Base-by-base conservation (phyloP, 1,140 invertebrate species). In the Temnothorax longispinosus region DNA sequence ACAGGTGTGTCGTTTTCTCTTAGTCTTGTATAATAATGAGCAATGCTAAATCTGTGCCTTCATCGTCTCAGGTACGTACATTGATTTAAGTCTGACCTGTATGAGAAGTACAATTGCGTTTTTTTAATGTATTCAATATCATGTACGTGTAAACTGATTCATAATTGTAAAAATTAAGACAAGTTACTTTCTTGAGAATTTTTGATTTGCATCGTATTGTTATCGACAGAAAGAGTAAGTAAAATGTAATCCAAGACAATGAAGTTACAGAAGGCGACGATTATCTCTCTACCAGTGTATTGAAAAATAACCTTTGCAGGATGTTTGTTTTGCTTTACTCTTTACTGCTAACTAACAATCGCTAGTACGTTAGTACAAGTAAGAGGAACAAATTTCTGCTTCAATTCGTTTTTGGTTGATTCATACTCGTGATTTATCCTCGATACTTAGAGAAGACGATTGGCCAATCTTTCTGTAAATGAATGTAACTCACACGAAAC, bases 301-400 rank as follows among this genome's bases (percentile, higher is more conserved):
- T 93, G 82, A 93, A 93, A 93, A 93, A 93, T 93, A 93, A 93
- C 82, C 74, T 86, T 92, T 91, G 86, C 88, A 91, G 85, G 41
- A 85, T 84, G 75, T 90, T 77, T 89, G 85, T 76, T 88, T 82
- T 78, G 50, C 77, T 90, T 91, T 85, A 85, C n/a, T 89, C 77
- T 77, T 67, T 69, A 85, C 69, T 18, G 85, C 87, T 78, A 88
- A 81, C 65, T 87, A 90, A 87, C 72, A 84, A 84, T 84, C 54
- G 86, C 85, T 92, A 90, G 76, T 85, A 86, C 18, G 76, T 87
- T 89, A 88, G 86, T 67, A 88, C 58, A 88, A 89, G 67, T 88
- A 89, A 87, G 78, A 92, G 91, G 85, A 92, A 91, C 90, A 88
- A 91, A 47, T 82, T 67, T 89, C 76, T 86, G 78, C 56, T 78